Evolutionary conservation across 2,113 vertebrate genomes (phyloP).

Genomic region (Labeo catla): DNA sequence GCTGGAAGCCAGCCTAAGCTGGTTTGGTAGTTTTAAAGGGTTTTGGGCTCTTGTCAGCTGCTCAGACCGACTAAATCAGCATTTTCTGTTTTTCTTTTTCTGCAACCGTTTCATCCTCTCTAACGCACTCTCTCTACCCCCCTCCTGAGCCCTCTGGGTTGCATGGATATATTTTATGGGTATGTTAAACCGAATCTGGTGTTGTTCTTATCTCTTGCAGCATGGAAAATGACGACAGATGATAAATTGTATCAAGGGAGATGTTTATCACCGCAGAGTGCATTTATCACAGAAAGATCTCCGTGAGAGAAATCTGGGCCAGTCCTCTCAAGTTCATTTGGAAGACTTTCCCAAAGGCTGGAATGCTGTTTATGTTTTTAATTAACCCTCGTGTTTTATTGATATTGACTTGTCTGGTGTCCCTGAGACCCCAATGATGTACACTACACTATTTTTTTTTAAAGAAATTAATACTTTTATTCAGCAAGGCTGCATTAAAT

Average conservation of each 20-base stretch:
- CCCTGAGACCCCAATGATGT: neutral
- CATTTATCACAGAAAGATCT: slow-evolving; percentile 55
- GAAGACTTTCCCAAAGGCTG: slow-evolving; percentile 45
- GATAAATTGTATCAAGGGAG: slow-evolving; percentile 60
- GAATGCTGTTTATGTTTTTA: neutral
- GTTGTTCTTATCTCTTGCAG: slow-evolving; percentile 59
- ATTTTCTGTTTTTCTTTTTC: neutral
- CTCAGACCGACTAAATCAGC: neutral
- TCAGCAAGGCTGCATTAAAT: too few relatives aligned
- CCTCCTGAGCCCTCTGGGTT: slow-evolving; percentile 32
- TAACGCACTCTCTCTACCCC: neutral
- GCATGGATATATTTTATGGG: slow-evolving; percentile 52
- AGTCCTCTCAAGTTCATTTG: slow-evolving; percentile 58
- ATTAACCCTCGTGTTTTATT: neutral
- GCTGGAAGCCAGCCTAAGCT: neutral
- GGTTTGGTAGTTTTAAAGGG: neutral
- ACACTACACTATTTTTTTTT: neutral
- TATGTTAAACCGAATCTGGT: slow-evolving; percentile 56
- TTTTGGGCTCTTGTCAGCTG: neutral
- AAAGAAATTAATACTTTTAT: too few relatives aligned
- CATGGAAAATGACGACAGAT: slow-evolving; percentile 48
- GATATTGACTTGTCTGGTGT: neutral
- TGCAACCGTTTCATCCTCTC: neutral
- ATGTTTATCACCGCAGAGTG: slow-evolving; percentile 58
- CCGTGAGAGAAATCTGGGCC: slow-evolving; percentile 53